Conservation (phyloP, 2,797 vertebrate species). For the Anableps anableps region DNA sequence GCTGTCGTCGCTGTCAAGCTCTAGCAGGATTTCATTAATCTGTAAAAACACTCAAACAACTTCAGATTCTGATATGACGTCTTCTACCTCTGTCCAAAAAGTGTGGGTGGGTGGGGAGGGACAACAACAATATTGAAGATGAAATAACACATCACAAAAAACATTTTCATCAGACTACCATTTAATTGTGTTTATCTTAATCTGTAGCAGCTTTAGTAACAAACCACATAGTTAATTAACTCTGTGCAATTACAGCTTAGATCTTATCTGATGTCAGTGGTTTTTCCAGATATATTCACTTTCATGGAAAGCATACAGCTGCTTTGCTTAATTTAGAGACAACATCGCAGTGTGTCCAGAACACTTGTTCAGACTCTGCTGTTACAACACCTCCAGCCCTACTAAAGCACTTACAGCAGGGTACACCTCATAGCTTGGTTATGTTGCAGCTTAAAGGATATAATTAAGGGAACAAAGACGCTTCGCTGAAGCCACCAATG, state of each 20-base stretch:
- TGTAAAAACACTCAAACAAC: neutral
- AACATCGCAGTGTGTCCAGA: neutral
- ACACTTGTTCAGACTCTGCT: neutral
- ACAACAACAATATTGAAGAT: neutral
- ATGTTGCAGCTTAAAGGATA: neutral
- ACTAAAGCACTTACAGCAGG: neutral
- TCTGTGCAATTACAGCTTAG: neutral
- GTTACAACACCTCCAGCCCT: neutral
- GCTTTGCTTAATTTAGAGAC: neutral
- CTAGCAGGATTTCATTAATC: constrained; percentile 11
- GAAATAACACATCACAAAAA: neutral
- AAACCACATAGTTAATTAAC: neutral
- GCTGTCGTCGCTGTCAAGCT: constrained; percentile 14
- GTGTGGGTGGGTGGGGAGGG: too few relatives aligned
- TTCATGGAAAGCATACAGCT: neutral
- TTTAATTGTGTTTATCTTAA: neutral
- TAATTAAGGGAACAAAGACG: constrained; percentile 1
- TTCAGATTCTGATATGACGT: constrained; percentile 3
- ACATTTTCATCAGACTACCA: neutral
- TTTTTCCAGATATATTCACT: neutral
- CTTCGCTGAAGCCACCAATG: neutral
- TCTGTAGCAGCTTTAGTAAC: neutral
- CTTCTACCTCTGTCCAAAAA: constrained; percentile 12
- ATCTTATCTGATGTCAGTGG: neutral
- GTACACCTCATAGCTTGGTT: neutral